Evolutionary conservation across 2,797 vertebrate species (phyloP), one percentile per base, ranked within the genome.

Genomic region (Anas bernieri): DNA sequence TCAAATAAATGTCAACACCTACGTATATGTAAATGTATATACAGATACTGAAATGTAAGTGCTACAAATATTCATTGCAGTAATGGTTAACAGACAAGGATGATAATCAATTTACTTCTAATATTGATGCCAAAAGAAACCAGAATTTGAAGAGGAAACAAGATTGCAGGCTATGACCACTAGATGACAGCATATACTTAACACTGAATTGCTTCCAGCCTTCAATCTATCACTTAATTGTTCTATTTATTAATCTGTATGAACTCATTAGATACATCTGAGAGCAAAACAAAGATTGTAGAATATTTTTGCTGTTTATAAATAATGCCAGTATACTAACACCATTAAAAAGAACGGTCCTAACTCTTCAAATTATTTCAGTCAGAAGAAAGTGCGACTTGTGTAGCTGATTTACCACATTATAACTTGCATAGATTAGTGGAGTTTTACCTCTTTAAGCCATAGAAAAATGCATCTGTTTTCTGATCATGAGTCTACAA

Each of bases 111-210:
- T 16, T 63, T 41, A 11, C 61, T 63, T 30, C 20, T 15, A 64
- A 64, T 18, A 31, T 5, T 5, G 20, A 21, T 64, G 39, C 28
- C 62, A 64, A 64, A 43, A 64, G 30, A 22, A 43, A 43, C 6
- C 62, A 43, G 26, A 15, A 83, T 16, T 52, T 28, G 25, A 11
- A 9, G 22, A 59, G 31, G 35, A 68, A 69, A 64, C 20, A 56
- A n/a, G 46, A 77, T 52, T 67, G 31, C 45, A 48, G 16, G 5
- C 0, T 1, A 6, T 3, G 41, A 66, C 20, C 96, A 83, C 82
- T 1, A 22, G 96, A 74, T 63, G 97, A 90, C 93, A 94, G 92
- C 86, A 95, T 69, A 22, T 37, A 67, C 69, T 48, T 88, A 18
- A n/a, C 3, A 43, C 28, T 37, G 56, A 72, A 30, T 25, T 58